Evolutionary conservation across 2,888 invertebrate species (phyloP).

Genomic region (Chloroclysta siterata): DNA sequence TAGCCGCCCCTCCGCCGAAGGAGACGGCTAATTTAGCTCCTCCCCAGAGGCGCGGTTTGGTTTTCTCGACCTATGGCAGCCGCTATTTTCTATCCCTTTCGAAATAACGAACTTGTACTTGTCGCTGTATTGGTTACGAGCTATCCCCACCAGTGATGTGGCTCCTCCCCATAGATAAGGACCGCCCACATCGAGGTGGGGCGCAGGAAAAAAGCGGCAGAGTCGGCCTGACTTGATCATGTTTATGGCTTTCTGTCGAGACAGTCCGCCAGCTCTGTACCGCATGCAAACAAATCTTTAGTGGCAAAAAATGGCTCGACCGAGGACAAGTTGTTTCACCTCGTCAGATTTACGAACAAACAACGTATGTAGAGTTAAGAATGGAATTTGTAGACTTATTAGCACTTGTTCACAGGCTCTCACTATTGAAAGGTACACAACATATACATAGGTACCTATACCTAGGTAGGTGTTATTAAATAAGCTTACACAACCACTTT

Average conservation of each 20-base stretch:
- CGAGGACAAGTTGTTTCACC: slow-evolving; percentile 82
- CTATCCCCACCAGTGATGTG: slow-evolving; percentile 59
- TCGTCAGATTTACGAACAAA: slow-evolving; percentile 79
- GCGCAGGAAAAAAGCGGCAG: slow-evolving; percentile 79
- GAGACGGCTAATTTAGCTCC: slow-evolving; percentile 70
- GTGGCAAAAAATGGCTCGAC: slow-evolving; percentile 81
- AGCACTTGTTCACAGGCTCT: slow-evolving; percentile 43
- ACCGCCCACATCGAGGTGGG: slow-evolving; percentile 69
- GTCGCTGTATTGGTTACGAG: slow-evolving; percentile 60
- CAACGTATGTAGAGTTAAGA: slow-evolving; percentile 61
- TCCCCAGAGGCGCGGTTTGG: slow-evolving; percentile 66
- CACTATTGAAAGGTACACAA: not conserved
- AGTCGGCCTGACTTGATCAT: slow-evolving; percentile 77
- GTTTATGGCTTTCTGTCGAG: slow-evolving; percentile 84
- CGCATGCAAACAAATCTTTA: slow-evolving; percentile 81
- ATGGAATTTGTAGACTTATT: slow-evolving; percentile 51
- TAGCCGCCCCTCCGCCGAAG: slow-evolving; percentile 80
- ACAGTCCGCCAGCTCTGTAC: slow-evolving; percentile 76
- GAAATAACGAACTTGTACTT: slow-evolving; percentile 51
- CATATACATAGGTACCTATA: no score
- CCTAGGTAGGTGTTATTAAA: no score
- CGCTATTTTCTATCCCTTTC: slow-evolving; percentile 72
- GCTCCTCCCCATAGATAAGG: slow-evolving; percentile 53
- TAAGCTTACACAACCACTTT: not conserved
- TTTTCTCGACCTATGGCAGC: slow-evolving; percentile 63